Evolutionary conservation across 2,888 invertebrate genomes (phyloP).

Genomic region (Ectemnius lituratus): DNA sequence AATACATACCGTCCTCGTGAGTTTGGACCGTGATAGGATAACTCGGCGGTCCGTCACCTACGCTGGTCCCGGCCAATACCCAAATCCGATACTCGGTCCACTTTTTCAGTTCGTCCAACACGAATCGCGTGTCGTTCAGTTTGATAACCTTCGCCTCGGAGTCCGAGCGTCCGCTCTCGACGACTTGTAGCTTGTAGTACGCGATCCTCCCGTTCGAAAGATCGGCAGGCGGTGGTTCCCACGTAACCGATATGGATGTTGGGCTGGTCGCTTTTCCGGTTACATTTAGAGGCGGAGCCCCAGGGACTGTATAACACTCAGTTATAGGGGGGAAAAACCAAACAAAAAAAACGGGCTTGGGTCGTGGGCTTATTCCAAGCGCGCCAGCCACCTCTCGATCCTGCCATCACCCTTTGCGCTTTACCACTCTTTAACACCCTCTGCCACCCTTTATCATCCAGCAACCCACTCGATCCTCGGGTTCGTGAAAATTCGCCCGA

Average conservation of each 20-base stretch:
- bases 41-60: constrained; percentile 97
- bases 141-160: constrained; percentile 90
- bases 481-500: background rate
- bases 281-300: constrained; percentile 97
- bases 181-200: constrained; percentile 96
- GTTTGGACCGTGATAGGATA: constrained; percentile 95
- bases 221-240: constrained; percentile 95
- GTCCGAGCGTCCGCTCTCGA: constrained; percentile 91
- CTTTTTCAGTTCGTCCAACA: constrained; percentile 92
- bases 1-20: constrained; percentile 98
- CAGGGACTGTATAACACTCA: constrained; percentile 88
- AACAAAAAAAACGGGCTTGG: constrained; percentile 38
- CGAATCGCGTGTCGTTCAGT: constrained; percentile 88
- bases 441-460: background rate
- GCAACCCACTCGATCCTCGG: background rate
- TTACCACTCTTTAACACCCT: too few relatives aligned
- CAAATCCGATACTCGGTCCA: constrained; percentile 98
- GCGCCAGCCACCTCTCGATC: background rate
- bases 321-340: constrained; percentile 78
- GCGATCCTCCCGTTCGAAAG: constrained; percentile 94
- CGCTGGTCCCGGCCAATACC: constrained; percentile 97
- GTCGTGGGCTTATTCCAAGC: constrained; percentile 5
- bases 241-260: constrained; percentile 92
- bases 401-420: background rate
- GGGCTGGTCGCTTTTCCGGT: constrained; percentile 92